Percentiles rank a stretch among this genome's conserved stretches.
These are phyloP conservation scores for Dexiosoma caninum DNA, from an alignment of 2,888 invertebrate species.

Conservation along the genomic window DNA sequence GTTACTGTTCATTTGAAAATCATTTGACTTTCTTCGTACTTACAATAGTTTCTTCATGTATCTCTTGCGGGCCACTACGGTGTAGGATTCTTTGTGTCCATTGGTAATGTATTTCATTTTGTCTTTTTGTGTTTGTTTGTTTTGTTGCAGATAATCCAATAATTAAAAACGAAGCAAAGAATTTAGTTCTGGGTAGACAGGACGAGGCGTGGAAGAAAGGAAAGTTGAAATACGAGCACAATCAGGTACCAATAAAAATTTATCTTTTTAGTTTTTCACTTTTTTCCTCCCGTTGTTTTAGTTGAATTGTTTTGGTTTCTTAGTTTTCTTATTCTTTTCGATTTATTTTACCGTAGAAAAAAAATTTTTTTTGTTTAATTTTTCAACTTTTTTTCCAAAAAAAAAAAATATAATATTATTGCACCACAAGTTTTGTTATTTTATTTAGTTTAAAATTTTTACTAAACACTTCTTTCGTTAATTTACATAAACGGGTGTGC, in stretches of 20 bases:
- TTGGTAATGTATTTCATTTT: conserved; percentile 76
- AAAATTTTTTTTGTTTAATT: conserved; percentile 4
- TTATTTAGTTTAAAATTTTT: background rate
- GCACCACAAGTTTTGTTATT: conserved; percentile 10
- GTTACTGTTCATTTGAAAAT: background rate
- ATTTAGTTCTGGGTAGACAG: background rate
- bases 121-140: background rate
- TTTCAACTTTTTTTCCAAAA: background rate
- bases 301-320: background rate
- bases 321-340: background rate
- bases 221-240: conserved; percentile 15
- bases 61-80: conserved; percentile 77
- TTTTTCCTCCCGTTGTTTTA: conserved; percentile 19
- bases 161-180: background rate
- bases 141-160: conserved; percentile 33
- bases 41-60: conserved; percentile 78
- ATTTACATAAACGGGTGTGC: background rate
- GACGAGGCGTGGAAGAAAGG: background rate
- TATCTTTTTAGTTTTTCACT: background rate
- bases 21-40: conserved; percentile 57
- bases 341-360: conserved; percentile 1
- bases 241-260: conserved; percentile 55
- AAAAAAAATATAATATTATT: background rate
- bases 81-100: conserved; percentile 77
- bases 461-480: conserved; percentile 4